Evolutionary conservation across 1,140 invertebrate species (phyloP).

Genomic region (Drosophila eugracilis): DNA sequence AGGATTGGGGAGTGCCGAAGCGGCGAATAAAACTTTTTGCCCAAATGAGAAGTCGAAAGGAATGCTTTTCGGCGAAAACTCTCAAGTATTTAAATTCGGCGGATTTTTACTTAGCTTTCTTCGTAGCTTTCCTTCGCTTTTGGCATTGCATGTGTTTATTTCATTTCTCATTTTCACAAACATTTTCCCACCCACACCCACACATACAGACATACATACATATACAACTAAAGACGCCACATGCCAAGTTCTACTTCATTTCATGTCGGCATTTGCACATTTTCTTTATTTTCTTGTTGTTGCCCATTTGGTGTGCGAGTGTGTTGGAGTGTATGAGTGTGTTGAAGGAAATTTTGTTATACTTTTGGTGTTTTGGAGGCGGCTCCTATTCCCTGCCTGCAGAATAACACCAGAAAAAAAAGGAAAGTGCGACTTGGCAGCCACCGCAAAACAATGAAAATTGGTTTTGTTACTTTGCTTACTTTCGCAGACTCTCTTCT

Average conservation of each 20-base stretch:
- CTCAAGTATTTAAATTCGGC: conserved; percentile 46
- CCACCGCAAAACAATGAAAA: conserved; percentile 81
- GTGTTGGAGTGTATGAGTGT: conserved; percentile 18
- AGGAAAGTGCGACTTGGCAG: conserved; percentile 39
- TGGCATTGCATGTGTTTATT: conserved; percentile 69
- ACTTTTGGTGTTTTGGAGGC: conserved; percentile 61
- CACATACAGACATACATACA: not conserved
- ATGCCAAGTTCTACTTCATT: conserved; percentile 66
- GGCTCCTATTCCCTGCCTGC: not conserved
- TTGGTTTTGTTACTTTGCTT: conserved; percentile 79
- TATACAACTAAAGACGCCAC: conserved; percentile 25
- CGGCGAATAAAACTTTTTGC: conserved; percentile 19
- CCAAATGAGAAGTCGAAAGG: conserved; percentile 23
- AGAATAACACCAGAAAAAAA: not conserved
- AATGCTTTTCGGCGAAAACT: conserved; percentile 9
- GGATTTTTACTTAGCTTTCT: conserved; percentile 24
- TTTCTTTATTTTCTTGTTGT: conserved; percentile 33
- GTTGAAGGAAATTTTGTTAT: conserved; percentile 72
- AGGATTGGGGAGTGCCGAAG: too few species aligned
- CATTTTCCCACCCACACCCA: conserved; percentile 15
- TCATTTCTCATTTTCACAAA: conserved; percentile 62
- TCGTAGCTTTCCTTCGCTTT: conserved; percentile 31
- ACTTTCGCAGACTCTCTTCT: conserved; percentile 43
- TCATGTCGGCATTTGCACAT: conserved; percentile 70
- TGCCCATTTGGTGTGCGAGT: conserved; percentile 6